Evolutionary conservation across 1,140 invertebrate genomes (phyloP).

Genomic region (Parapsyche elsis): DNA sequence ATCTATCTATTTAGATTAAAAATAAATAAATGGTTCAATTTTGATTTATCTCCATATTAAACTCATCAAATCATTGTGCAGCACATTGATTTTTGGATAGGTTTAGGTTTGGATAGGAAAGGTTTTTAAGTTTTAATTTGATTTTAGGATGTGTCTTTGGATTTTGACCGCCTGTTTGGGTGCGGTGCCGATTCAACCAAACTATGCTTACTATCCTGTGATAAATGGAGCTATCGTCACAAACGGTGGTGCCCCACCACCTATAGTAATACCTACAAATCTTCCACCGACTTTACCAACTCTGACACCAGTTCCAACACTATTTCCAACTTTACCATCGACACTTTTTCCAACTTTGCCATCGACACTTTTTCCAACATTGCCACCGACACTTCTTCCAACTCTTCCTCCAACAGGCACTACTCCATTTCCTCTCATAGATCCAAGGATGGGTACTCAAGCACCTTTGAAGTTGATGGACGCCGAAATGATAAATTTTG

Average conservation of each 20-base stretch:
- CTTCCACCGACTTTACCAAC: slow-evolving; percentile 31
- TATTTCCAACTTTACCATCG: slow-evolving; percentile 40
- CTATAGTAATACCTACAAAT: slow-evolving; percentile 46
- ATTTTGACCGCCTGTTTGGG: slow-evolving; percentile 64
- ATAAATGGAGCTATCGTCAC: slow-evolving; percentile 50
- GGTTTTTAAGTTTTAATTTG: background rate
- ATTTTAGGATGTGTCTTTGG: slow-evolving; percentile 63
- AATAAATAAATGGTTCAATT: no score
- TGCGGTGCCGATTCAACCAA: slow-evolving; percentile 56
- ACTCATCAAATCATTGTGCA: no score
- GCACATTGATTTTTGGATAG: no score
- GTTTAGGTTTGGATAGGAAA: no score
- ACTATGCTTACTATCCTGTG: slow-evolving; percentile 35
- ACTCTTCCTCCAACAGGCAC: background rate
- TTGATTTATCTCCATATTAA: no score
- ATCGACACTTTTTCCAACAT: slow-evolving; percentile 57
- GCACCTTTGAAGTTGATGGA: slow-evolving; percentile 59
- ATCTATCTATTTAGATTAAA: no score
- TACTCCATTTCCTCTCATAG: slow-evolving; percentile 57
- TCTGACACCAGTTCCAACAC: background rate
- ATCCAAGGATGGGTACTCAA: slow-evolving; percentile 58
- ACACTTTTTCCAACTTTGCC: slow-evolving; percentile 31
- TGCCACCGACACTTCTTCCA: background rate
- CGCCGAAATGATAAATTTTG: slow-evolving; percentile 56
- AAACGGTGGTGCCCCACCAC: slow-evolving; percentile 56